These are phyloP conservation scores for Steatornis caripensis DNA, from an alignment of 2,113 vertebrate species.

Conservation along the genomic window DNA sequence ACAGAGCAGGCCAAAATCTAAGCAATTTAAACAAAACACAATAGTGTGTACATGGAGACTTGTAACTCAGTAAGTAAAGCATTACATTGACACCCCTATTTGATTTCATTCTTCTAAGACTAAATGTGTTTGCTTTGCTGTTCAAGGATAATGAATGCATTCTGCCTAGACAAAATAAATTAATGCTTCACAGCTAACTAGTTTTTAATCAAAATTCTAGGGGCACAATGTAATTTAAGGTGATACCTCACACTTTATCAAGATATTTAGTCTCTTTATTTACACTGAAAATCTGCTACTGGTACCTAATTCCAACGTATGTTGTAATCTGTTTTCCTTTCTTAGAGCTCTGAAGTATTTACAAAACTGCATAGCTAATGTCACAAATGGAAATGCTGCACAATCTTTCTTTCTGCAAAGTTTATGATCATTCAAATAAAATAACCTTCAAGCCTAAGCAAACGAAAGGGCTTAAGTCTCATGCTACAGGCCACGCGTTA, in stretches of 20 bases:
- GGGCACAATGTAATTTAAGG: constrained; percentile 15
- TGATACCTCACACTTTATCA: not conserved
- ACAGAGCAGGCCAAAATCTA: constrained; percentile 50
- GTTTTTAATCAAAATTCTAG: constrained; percentile 39
- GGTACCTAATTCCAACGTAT: not conserved
- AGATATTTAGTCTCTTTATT: constrained; percentile 6
- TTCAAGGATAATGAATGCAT: constrained; percentile 3
- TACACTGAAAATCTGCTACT: not conserved
- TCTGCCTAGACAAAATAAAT: constrained; percentile 38
- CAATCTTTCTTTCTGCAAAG: not conserved
- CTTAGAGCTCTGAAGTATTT: not conserved
- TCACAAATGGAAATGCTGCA: not conserved
- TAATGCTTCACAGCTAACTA: constrained; percentile 4
- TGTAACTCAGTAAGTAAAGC: constrained; percentile 12
- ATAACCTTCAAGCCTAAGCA: not conserved
- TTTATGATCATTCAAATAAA: not conserved
- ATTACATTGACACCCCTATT: not conserved
- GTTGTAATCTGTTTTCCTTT: not conserved
- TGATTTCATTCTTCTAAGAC: constrained; percentile 17
- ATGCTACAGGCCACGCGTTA: not conserved
- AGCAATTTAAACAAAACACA: constrained; percentile 37
- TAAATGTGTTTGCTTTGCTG: not conserved
- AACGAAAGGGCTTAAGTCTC: not conserved
- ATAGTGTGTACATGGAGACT: not conserved
- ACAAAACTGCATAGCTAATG: not conserved